Conservation (phyloP, 1,140 invertebrate genomes). For the Brachionus angularis region DNA sequence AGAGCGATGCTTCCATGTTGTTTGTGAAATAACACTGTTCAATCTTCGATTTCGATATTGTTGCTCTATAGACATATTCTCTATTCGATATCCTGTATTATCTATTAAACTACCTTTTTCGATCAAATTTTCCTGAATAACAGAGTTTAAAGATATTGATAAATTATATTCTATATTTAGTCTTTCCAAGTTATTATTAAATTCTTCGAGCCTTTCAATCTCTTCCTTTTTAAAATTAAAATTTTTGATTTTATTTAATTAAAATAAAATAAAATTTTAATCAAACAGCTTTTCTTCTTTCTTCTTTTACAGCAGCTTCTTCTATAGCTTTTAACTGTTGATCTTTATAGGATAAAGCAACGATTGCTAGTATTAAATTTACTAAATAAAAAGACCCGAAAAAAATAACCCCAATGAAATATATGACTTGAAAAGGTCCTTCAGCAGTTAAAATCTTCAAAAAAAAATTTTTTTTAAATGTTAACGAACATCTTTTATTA, state of each 20-base stretch:
- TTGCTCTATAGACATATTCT: no score
- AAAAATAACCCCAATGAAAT: slow-evolving; percentile 97
- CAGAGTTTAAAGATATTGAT: not conserved
- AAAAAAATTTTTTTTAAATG: slow-evolving; percentile 46
- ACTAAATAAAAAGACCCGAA: slow-evolving; percentile 96
- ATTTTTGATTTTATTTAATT: not conserved
- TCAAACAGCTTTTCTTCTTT: slow-evolving; percentile 13
- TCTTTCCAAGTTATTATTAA: not conserved
- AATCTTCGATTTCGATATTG: not conserved
- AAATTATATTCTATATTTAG: not conserved
- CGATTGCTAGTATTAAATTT: slow-evolving; percentile 97
- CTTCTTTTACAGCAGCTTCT: slow-evolving; percentile 33
- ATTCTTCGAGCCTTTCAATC: not conserved
- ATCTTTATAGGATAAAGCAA: slow-evolving; percentile 98
- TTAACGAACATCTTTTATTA: not conserved
- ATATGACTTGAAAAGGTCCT: slow-evolving; percentile 92
- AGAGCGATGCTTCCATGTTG: slow-evolving; percentile 2
- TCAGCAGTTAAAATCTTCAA: slow-evolving; percentile 78
- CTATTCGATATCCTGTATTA: no score
- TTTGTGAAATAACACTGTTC: not conserved
- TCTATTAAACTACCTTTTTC: not conserved
- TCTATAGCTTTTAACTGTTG: slow-evolving; percentile 57
- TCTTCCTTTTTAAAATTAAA: not conserved
- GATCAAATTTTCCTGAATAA: not conserved
- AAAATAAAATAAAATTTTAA: not conserved